phyloP scores from a whole-genome alignment of 2,797 vertebrate species.

The Alectoris magna region DNA sequence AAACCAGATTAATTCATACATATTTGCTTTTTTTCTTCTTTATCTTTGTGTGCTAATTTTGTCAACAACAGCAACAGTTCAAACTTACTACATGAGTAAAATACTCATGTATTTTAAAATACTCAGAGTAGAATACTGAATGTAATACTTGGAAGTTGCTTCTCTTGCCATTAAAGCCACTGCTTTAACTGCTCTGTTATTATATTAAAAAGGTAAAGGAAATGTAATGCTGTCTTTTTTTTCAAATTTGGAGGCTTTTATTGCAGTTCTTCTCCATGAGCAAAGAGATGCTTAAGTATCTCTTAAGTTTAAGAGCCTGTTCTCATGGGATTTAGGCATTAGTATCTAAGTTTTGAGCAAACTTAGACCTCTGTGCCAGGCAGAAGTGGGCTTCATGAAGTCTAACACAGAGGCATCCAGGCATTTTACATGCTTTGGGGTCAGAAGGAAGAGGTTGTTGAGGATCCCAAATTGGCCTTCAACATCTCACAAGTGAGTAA shows the following conservation, averaged over 20 bases:
- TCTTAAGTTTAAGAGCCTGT: neutral
- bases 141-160: neutral
- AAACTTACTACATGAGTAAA: neutral
- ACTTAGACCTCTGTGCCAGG: neutral
- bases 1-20: neutral
- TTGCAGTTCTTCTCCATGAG: neutral
- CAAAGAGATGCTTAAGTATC: neutral
- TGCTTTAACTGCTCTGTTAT: neutral
- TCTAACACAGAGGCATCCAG: neutral
- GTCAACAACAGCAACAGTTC: neutral
- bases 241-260: neutral
- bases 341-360: neutral
- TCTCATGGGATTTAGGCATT: neutral
- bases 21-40: neutral
- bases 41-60: neutral
- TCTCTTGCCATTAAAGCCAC: neutral
- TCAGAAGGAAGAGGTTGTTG: neutral
- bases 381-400: neutral
- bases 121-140: neutral
- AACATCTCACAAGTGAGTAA: neutral
- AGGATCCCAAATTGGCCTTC: neutral
- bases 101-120: too few relatives aligned
- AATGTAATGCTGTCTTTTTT: neutral
- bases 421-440: neutral
- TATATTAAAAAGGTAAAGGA: neutral